These are phyloP conservation scores for Fregetta grallaria DNA, from an alignment of 2,113 vertebrate species.

Conservation along the genomic window DNA sequence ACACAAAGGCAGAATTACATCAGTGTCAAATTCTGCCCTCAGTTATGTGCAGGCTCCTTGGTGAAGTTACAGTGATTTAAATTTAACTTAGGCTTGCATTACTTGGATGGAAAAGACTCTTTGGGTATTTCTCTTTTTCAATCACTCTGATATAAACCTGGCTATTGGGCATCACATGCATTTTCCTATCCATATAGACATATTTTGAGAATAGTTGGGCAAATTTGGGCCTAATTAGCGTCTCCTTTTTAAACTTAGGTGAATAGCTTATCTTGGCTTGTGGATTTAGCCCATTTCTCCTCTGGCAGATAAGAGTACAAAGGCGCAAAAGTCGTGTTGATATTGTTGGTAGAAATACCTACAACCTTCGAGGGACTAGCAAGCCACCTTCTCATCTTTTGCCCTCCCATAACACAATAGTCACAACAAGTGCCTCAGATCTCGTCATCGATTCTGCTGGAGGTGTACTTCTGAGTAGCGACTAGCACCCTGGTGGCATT, in stretches of 20 bases:
- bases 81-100: neutral
- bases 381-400: neutral
- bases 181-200: neutral
- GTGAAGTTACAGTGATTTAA: neutral
- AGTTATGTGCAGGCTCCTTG: neutral
- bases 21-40: constrained; percentile 18
- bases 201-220: neutral
- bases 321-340: neutral
- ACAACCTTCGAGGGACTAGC: neutral
- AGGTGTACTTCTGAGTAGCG: neutral
- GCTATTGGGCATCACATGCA: neutral
- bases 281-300: neutral
- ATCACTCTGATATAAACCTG: neutral
- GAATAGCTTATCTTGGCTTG: neutral
- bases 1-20: constrained; percentile 27
- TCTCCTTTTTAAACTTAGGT: neutral
- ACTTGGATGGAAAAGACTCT: neutral
- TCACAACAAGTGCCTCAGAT: neutral
- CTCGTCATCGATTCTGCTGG: neutral
- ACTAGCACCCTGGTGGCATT: neutral
- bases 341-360: neutral
- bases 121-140: neutral
- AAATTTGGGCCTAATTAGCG: neutral
- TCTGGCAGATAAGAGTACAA: neutral
- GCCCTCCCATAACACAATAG: accelerated